These are phyloP conservation scores for Lycophotia porphyrea DNA, from an alignment of 2,888 invertebrate species.

Conservation along the genomic window DNA sequence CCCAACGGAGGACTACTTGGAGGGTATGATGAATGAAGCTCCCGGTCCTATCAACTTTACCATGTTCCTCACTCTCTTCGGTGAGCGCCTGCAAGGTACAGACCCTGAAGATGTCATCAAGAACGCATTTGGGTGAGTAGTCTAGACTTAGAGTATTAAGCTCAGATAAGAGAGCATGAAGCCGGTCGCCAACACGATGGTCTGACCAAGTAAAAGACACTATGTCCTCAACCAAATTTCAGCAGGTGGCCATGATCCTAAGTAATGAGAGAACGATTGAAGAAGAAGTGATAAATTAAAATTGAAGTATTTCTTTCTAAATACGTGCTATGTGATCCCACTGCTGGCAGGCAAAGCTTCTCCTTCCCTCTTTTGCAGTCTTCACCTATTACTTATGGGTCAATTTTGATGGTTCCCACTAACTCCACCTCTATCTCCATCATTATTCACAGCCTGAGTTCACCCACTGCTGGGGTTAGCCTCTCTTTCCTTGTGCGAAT, in stretches of 20 bases:
- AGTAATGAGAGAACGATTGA: too few species aligned
- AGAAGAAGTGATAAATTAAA: background rate
- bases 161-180: too few species aligned
- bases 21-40: constrained; percentile 99
- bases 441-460: background rate
- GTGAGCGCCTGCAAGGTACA: constrained; percentile 99
- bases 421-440: background rate
- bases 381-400: background rate
- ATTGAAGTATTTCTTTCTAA: background rate
- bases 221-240: too few species aligned
- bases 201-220: too few species aligned
- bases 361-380: background rate
- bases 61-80: constrained; percentile 99
- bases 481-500: background rate
- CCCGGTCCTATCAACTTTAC: constrained; percentile 99
- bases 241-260: too few species aligned
- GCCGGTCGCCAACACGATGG: too few species aligned
- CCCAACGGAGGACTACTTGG: constrained; percentile 98
- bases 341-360: too few species aligned
- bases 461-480: background rate
- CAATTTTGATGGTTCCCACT: background rate
- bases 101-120: constrained; percentile 99
- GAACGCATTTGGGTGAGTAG: constrained; percentile 96
- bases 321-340: background rate
- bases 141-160: background rate